phyloP scores from a whole-genome alignment of 2,113 vertebrate genomes.

The Ornithorhynchus anatinus region DNA sequence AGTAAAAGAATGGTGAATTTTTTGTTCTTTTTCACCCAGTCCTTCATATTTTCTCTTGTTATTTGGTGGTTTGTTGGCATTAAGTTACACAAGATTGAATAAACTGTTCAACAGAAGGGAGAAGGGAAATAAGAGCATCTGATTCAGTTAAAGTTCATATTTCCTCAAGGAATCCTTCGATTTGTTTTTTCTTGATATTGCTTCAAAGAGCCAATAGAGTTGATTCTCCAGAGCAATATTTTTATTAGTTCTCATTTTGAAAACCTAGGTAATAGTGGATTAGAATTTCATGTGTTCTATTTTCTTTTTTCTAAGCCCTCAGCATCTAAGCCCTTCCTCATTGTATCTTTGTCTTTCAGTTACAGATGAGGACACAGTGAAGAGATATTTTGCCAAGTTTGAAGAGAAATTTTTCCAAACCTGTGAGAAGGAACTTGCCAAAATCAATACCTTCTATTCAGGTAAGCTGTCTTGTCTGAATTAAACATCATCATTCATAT shows the following conservation, averaged over 20 bases:
- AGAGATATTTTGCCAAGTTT: constrained; percentile 98
- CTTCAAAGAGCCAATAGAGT: not conserved
- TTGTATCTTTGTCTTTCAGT: constrained; percentile 73
- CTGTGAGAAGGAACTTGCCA: constrained; percentile 98
- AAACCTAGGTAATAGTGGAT: constrained; percentile 6
- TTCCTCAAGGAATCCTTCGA: not conserved
- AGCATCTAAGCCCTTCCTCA: constrained; percentile 5
- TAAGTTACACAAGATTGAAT: too few relatives aligned
- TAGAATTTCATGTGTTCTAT: not conserved
- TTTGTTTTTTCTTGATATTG: constrained; percentile 14
- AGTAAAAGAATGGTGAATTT: too few relatives aligned
- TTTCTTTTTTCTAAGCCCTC: constrained; percentile 5
- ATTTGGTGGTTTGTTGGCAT: too few relatives aligned
- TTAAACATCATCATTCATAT: not conserved
- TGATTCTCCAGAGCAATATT: constrained; percentile 17
- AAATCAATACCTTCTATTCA: constrained; percentile 99
- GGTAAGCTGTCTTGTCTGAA: constrained; percentile 74
- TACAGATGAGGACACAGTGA: constrained; percentile 95
- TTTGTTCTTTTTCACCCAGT: too few relatives aligned
- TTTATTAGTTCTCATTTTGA: constrained; percentile 8
- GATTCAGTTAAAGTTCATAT: not conserved
- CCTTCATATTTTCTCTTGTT: too few relatives aligned
- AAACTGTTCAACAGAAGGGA: not conserved
- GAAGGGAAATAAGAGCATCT: not conserved
- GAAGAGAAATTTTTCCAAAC: constrained; percentile 99